Evolutionary conservation across 2,797 vertebrate genomes (phyloP), one percentile per base, ranked within the genome.

Genomic region (Euthynnus affinis): DNA sequence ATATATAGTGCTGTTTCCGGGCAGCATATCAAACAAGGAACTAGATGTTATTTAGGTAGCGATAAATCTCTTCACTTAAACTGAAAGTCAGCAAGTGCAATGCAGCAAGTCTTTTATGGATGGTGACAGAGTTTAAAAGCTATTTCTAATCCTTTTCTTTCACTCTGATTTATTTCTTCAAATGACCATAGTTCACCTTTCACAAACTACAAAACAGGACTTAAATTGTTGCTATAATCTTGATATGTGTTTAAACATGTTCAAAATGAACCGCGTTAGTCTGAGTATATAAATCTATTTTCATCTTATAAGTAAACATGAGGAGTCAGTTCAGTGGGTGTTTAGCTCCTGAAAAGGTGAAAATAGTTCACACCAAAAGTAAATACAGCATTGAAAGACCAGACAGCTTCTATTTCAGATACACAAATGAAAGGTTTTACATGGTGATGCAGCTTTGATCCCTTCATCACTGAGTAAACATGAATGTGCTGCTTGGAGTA

Each of bases 1-100:
- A 49, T 29, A 15, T 25, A 55, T 29, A 49, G 71, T 60, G 69
- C 32, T 73, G 66, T 76, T 76, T 78, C 27, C 52, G 29, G 4
- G 46, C 58, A 42, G 29, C 22, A 42, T 32, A 65, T 65, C 27
- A n/a, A 65, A 9, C 48, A 18, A 25, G 65, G 32, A 13, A 48
- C 6, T 25, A 51, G 5, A 63, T 29, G 17, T 32, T 20, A 8
- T 61, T 51, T 15, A 63, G 55, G 5, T 10, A 25, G 52, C 17
- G 40, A 65, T 64, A 37, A 44, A 57, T 49, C n/a, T 71, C 40
- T 52, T 34, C 32, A 49, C n/a, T 56, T 64, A 10, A 15, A 60
- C 62, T 72, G 4, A 20, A 29, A 51, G 34, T 65, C 48, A 60
- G 62, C 57, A 8, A 71, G n/a, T 60, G 40, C 57, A 52, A 14